Evolutionary conservation across 2,113 vertebrate genomes (phyloP), one percentile per base, ranked within the genome.

Genomic region (Raja brachyura): DNA sequence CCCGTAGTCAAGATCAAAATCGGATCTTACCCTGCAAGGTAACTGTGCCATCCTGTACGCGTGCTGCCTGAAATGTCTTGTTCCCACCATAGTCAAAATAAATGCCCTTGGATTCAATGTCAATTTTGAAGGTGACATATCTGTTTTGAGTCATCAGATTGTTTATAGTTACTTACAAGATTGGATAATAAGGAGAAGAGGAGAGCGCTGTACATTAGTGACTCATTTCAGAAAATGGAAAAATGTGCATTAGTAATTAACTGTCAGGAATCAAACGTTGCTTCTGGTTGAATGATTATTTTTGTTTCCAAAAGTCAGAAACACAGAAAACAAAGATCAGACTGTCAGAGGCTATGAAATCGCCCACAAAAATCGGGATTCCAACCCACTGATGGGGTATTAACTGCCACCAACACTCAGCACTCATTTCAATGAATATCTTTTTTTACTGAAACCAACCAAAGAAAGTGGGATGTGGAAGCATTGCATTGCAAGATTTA

Each of bases 321-420:
- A 63, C 54, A 28, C 7, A 48, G 90, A 11, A 88, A 74, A 92
- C 90, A 92, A 92, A 92, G 90, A 39, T 92, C 25, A 92, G 90
- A 92, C 90, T 92, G 90, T 92, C 20, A 33, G 66, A 70, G 20
- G 9, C 66, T 39, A 22, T 74, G 90, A 73, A 9, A 28, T 54
- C 90, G 68, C 90, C 90, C 90, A 92, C 90, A 92, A 73, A 48
- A 54, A 54, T 73, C 22, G 33, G 39, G 68, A 73, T 73, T 92
- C 66, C 90, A 73, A 10, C 90, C 90, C 90, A 92, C 90, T 92
- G n/a, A 14, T 54, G 10, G 66, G 66, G 90, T 48, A 28, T 48
- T 92, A 39, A 92, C 54, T 92, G 90, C 90, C 90, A 92, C 33
- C 63, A 92, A 73, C 66, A 73, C 90, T 74, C 68, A 73, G 33